Percentiles rank a stretch among this genome's conserved stretches.
These are phyloP conservation scores for Caenorhabditis parvicauda DNA, from an alignment of 2,888 invertebrate genomes.

Conservation along the genomic window DNA sequence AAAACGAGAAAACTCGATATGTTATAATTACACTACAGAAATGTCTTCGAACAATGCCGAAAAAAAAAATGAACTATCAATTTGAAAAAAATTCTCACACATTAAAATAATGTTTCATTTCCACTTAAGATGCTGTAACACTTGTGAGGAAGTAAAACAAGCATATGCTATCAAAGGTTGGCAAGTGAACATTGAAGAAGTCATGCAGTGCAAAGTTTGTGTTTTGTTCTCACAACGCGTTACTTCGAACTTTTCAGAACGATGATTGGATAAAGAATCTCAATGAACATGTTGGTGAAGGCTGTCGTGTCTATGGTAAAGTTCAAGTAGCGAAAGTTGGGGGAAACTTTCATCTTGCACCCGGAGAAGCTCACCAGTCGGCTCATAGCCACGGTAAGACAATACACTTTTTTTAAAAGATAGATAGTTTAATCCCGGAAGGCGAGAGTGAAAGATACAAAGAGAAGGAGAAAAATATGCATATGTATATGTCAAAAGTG, in stretches of 20 bases:
- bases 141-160: conserved; percentile 89
- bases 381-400: conserved; percentile 77
- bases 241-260: conserved; percentile 30
- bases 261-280: conserved; percentile 70
- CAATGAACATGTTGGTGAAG: conserved; percentile 82
- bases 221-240: not conserved
- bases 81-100: no score
- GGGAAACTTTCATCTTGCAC: conserved; percentile 95
- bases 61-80: not conserved
- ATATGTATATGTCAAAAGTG: no score
- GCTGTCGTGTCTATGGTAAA: conserved; percentile 90
- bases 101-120: no score
- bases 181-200: conserved; percentile 78
- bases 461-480: no score
- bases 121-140: conserved; percentile 83
- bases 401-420: not conserved
- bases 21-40: not conserved
- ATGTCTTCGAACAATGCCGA: no score
- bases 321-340: conserved; percentile 75
- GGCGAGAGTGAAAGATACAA: no score
- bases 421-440: no score
- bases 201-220: conserved; percentile 79
- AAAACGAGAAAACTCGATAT: not conserved
- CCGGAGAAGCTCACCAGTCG: conserved; percentile 89
- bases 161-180: conserved; percentile 85